Evolutionary conservation across 1,140 invertebrate genomes (phyloP), one percentile per base, ranked within the genome.

Genomic region (Rhyzopertha dominica): DNA sequence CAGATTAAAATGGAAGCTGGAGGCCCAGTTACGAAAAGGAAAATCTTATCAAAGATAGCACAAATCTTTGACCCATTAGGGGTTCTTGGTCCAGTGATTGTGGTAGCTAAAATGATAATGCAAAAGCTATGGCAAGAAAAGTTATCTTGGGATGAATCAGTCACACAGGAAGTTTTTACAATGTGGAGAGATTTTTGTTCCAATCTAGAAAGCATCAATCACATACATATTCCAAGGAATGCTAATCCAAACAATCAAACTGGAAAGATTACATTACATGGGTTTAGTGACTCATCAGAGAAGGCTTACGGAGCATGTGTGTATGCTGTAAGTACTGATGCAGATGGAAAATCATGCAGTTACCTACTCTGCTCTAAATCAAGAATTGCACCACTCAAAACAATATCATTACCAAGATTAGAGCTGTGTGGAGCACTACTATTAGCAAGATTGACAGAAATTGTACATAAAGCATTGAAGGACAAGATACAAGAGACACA

Each of bases 61-160:
- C 49, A 62, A 51, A 29, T 67, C 9, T 73, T 66, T 46, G 70
- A 73, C 47, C 70, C 68, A 12, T 49, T 68, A 12, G 69, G 68
- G 16, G 46, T 67, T 17, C 22, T 69, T 5, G 47, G 51, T 31
- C 66, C 68, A 14, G 31, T 63, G 14, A 58, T 56, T 2, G 59
- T 70, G 13, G 37, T 45, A 10, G 54, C 57, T 23, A 72, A 73
- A 54, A 61, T 68, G 3, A 37, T 71, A 5, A 24, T 73, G 5
- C 69, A 73, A 54, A 43, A 60, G 37, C 22, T 72, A 4, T 69
- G 67, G 67, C 14, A 44, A 30, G 22, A 28, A 25, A 53, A 59
- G 12, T 4, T 66, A 9, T 56, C 52, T 31, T 74, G 68, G 68
- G 69, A 73, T 46, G 54, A 62, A 20, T 35, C 43, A 16, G 43